These are phyloP conservation scores for Ladona fulva DNA, from an alignment of 1,140 invertebrate species.

Conservation along the genomic window DNA sequence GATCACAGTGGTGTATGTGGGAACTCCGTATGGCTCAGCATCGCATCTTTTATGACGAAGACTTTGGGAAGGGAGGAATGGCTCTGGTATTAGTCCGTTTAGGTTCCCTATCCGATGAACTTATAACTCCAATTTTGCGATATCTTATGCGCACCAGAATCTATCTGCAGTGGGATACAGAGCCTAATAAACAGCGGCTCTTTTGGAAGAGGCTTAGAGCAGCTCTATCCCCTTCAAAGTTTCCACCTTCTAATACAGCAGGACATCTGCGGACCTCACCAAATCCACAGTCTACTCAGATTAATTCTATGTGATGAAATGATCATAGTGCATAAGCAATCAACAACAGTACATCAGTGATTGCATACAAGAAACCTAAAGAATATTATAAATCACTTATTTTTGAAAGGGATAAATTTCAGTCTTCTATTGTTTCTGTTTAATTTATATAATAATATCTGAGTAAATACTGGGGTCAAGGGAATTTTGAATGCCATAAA, in stretches of 20 bases:
- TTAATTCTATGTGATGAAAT: too few relatives aligned
- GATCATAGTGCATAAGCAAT: too few relatives aligned
- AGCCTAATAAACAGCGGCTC: constrained; percentile 36
- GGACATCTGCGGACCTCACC: too few relatives aligned
- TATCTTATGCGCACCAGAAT: constrained; percentile 52
- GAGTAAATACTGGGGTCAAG: too few relatives aligned
- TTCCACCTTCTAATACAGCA: neutral
- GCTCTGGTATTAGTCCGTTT: constrained; percentile 49
- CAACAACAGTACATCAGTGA: too few relatives aligned
- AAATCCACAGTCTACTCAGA: too few relatives aligned
- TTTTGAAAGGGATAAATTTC: too few relatives aligned
- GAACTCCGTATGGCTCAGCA: constrained; percentile 49
- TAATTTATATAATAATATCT: too few relatives aligned
- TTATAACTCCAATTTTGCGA: constrained; percentile 45
- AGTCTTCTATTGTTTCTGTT: too few relatives aligned
- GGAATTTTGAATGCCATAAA: too few relatives aligned
- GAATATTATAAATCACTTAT: too few relatives aligned
- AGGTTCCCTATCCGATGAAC: constrained; percentile 41
- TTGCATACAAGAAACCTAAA: too few relatives aligned
- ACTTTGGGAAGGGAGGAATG: constrained; percentile 38
- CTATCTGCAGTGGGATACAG: constrained; percentile 45
- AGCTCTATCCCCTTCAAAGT: constrained; percentile 26
- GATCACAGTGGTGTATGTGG: constrained; percentile 57
- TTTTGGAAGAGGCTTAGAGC: constrained; percentile 42
- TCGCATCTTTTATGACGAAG: constrained; percentile 33